Conservation (phyloP, 2,797 vertebrate species). For the Ctenopoma multispine region DNA sequence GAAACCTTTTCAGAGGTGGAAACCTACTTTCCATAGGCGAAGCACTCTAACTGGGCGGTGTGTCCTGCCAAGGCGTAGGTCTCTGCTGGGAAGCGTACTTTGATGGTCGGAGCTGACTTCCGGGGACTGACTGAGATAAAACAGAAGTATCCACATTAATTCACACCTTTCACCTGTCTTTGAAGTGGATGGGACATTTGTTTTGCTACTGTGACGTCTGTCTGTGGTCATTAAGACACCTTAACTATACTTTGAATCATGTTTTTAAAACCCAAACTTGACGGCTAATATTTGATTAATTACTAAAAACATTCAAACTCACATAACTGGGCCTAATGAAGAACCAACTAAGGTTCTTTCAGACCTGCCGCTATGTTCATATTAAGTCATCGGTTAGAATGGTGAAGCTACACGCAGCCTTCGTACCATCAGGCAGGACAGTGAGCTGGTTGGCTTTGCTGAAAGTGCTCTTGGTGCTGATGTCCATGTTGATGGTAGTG, state of each 20-base stretch:
- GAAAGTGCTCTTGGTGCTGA: conserved; percentile 96
- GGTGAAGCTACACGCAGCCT: neutral
- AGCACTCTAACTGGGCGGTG: conserved; percentile 91
- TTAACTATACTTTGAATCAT: too few relatives aligned
- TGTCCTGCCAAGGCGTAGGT: conserved; percentile 92
- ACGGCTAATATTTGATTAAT: too few relatives aligned
- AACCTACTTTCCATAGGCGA: conserved; percentile 97
- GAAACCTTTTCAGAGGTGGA: neutral
- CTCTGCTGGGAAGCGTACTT: conserved; percentile 93
- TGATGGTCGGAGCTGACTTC: conserved; percentile 90
- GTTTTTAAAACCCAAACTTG: too few relatives aligned
- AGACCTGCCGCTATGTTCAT: too few relatives aligned
- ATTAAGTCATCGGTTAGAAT: too few relatives aligned
- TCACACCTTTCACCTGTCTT: too few relatives aligned
- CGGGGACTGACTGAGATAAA: conserved; percentile 82
- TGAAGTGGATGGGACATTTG: neutral
- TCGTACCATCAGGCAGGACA: conserved; percentile 88
- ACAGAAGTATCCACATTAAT: neutral
- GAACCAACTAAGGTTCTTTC: neutral
- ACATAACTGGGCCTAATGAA: too few relatives aligned
- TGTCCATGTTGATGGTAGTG: conserved; percentile 94
- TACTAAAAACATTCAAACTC: too few relatives aligned
- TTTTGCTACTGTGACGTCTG: neutral
- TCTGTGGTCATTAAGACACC: too few relatives aligned
- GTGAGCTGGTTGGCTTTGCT: conserved; percentile 92